Conservation (phyloP, 2,113 vertebrate species). For the Oreochromis aureus region DNA sequence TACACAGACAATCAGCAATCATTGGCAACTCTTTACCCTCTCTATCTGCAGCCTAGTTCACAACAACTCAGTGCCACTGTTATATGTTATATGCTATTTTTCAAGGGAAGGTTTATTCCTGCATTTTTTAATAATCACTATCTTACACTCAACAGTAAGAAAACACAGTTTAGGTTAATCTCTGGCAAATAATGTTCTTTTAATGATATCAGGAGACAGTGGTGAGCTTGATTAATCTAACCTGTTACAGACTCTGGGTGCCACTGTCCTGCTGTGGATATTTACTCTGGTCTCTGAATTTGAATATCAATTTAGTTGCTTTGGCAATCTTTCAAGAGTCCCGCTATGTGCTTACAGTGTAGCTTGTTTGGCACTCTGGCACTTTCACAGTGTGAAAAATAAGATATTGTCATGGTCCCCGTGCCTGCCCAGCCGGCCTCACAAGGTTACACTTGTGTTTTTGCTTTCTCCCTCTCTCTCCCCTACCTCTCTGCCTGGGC, state of each 20-base stretch:
- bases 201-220: background rate
- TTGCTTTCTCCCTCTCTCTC: too few relatives aligned
- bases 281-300: background rate
- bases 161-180: background rate
- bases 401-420: background rate
- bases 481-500: too few relatives aligned
- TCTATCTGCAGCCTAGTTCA: background rate
- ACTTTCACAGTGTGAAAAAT: background rate
- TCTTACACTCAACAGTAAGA: background rate
- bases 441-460: too few relatives aligned
- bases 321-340: background rate
- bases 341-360: background rate
- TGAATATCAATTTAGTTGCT: background rate
- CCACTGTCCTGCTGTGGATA: background rate
- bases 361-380: background rate
- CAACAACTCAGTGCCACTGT: background rate
- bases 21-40: background rate
- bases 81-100: background rate
- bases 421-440: too few relatives aligned
- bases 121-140: background rate
- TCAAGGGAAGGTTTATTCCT: background rate
- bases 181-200: background rate
- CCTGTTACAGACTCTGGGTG: background rate
- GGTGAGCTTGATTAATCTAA: background rate
- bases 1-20: conserved; percentile 42